Evolutionary conservation across 2,113 vertebrate genomes (phyloP).

Genomic region (Asarcornis scutulata): DNA sequence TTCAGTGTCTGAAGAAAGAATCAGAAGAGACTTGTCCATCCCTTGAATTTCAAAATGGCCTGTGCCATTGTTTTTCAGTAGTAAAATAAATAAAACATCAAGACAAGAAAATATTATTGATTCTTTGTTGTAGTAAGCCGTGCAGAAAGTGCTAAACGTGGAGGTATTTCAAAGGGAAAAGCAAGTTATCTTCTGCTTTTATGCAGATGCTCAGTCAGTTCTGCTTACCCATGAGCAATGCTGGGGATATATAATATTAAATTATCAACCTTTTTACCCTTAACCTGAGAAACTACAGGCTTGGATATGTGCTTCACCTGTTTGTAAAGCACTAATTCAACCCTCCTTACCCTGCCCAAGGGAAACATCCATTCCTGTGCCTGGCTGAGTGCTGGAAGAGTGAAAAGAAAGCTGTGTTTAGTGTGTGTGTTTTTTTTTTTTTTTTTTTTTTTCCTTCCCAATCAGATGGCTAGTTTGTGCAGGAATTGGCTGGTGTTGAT

Average conservation of each 20-base stretch:
- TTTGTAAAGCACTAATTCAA: slow-evolving; percentile 35
- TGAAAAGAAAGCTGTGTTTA: slow-evolving; percentile 21
- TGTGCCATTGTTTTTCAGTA: not conserved
- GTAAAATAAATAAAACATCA: not conserved
- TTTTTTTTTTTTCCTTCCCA: not conserved
- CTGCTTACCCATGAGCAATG: not conserved
- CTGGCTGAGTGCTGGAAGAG: not conserved
- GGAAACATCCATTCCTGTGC: not conserved
- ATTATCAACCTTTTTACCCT: not conserved
- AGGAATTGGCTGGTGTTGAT: slow-evolving; percentile 18
- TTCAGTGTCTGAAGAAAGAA: not conserved
- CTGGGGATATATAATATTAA: not conserved
- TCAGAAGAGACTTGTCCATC: not conserved
- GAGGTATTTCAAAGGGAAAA: not conserved
- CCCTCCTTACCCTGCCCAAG: not conserved
- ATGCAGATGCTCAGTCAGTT: not conserved
- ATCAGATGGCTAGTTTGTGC: slow-evolving; percentile 2
- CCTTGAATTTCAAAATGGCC: not conserved
- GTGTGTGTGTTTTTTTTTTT: not conserved
- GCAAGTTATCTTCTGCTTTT: not conserved
- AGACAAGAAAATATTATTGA: not conserved
- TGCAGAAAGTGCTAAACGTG: not conserved
- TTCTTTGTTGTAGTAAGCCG: not conserved
- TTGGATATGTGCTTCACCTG: not conserved
- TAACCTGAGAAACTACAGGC: not conserved